These are phyloP conservation scores for Alexandromys fortis DNA, from an alignment of 2,113 vertebrate genomes.

Conservation along the genomic window DNA sequence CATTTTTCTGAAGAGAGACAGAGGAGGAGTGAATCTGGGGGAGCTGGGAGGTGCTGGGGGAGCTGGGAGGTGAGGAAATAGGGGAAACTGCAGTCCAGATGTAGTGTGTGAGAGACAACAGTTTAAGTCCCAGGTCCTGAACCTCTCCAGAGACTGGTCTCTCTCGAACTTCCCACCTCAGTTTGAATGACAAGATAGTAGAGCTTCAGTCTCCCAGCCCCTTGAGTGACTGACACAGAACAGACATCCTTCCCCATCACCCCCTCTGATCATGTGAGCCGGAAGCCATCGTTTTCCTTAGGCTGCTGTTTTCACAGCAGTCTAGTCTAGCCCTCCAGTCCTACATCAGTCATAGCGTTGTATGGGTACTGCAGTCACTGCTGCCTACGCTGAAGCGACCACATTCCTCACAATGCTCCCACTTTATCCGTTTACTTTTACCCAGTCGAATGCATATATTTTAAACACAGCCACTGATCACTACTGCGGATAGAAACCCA, in stretches of 20 bases:
- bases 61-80: neutral
- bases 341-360: neutral
- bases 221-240: neutral
- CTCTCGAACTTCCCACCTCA: conserved; percentile 39
- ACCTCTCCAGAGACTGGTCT: conserved; percentile 13
- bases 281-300: neutral
- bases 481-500: neutral
- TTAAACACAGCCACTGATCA: neutral
- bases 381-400: neutral
- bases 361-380: neutral
- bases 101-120: neutral
- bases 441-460: neutral
- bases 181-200: neutral
- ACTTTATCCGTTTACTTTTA: neutral
- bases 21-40: neutral
- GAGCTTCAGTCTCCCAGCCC: neutral
- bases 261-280: neutral
- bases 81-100: neutral
- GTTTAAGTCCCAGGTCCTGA: conserved; percentile 13
- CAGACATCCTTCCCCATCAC: neutral
- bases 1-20: neutral
- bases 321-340: neutral
- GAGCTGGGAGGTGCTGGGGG: neutral
- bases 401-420: neutral
- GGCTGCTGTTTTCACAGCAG: neutral